Evolutionary conservation across 2,113 vertebrate species (phyloP), one percentile per base, ranked within the genome.

Genomic region (Gnathonemus longibarbis): DNA sequence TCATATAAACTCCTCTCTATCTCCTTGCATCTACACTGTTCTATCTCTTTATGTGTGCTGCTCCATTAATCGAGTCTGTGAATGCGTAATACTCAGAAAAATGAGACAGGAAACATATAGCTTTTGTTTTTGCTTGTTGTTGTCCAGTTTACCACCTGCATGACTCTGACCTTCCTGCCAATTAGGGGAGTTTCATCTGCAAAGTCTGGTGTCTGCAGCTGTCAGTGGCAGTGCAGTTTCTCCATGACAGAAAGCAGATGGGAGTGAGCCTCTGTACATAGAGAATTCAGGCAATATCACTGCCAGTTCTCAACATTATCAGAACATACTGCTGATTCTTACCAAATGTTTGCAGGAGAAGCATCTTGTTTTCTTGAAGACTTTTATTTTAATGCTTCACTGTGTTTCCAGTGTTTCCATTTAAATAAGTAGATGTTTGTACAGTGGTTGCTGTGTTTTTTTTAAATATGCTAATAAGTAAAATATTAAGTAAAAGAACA

Each of bases 141-240:
- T 80, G 35, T 80, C 35, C 74, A 42, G 74, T 42, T 80, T 42
- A 48, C 35, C 87, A 88, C 39, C 87, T 70, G 87, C 42, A 42
- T 3, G 42, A 48, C 56, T 62, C 39, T 58, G 87, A 56, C 87
- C 27, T 88, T 56, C 87, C 21, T 70, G 27, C 62, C 39, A 58
- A 88, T 88, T 88, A 88, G 31, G 31, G 35, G 19, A 35, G 58
- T 27, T 88, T 66, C 42, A 88, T 52, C 19, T 39, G 87, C 42
- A 70, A 48, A 85, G 83, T 85, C 83, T 48, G 74, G 74, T 80
- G 35, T 62, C 56, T 66, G 58, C 24, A 88, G 87, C 87, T 88
- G 56, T 66, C 87, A 46, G 3, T 27, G 21, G 19, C 39, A 88
- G 87, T 46, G 56, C 19, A 66, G 42, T 88, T 66, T 46, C 42